Conservation (phyloP, 2,113 vertebrate species). For the Euleptes europaea region DNA sequence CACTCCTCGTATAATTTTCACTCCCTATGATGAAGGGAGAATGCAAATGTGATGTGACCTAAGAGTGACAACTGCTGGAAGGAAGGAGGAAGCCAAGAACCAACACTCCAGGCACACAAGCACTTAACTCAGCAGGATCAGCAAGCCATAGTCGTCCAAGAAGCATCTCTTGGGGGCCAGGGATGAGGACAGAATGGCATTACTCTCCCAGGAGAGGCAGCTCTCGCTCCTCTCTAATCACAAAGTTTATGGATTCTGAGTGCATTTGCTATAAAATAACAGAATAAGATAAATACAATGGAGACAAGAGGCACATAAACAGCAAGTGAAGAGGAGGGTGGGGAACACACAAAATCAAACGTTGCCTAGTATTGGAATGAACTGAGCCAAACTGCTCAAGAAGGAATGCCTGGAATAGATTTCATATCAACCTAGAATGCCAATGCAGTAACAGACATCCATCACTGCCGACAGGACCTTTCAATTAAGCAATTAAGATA, state of each 20-base stretch:
- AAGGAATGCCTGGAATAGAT: background rate
- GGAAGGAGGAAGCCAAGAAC: background rate
- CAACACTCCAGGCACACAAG: rapidly evolving
- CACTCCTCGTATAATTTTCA: background rate
- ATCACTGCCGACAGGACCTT: background rate
- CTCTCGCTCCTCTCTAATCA: rapidly evolving
- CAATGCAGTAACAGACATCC: background rate
- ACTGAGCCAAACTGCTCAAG: background rate
- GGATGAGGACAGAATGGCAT: background rate
- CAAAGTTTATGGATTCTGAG: background rate
- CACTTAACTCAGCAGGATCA: rapidly evolving
- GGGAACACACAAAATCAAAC: background rate
- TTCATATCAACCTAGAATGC: background rate
- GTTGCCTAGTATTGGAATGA: background rate
- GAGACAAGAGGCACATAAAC: background rate
- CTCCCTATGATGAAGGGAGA: background rate
- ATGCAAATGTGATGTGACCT: background rate
- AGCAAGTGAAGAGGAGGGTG: rapidly evolving
- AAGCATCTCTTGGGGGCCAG: rapidly evolving
- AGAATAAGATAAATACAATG: rapidly evolving
- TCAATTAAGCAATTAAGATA: background rate
- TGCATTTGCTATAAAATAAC: rapidly evolving
- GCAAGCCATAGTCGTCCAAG: rapidly evolving
- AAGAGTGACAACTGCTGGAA: background rate
- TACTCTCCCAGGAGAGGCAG: background rate